Base-by-base conservation (phyloP, 2,113 vertebrate genomes). In the Xenopus tropicalis region DNA sequence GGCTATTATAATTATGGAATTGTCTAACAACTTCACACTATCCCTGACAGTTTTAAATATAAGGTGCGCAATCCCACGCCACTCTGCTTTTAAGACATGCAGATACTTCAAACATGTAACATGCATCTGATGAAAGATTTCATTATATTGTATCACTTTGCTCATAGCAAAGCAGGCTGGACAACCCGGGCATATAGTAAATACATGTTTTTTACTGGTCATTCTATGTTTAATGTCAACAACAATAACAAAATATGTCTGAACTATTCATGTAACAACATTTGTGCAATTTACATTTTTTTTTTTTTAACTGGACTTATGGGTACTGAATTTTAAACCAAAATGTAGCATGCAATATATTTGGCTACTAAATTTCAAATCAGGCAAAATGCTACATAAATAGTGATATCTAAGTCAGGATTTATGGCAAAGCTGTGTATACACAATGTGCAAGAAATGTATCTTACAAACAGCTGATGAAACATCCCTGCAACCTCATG, bases 1-100 rank as follows among this genome's bases (percentile, higher is more conserved):
- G 89, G 85, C 85, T 82, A 84, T 87, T 86, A 86, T 86, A 88
- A 87, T 80, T 85, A 89, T 87, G 87, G 88, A 84, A 87, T 72
- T 84, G 86, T 87, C 85, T 83, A 86, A 86, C 89, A 89, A 85
- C 86, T 90, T 74, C 65, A 74, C 72, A 74, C 72, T 58, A 76
- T 61, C 61, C 44, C 63, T 76, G 43, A 59, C 46, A 43, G 61
- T 51, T 56, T 63, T 63, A 58, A 61, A 68, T 69, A 62, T 21
- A 76, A 63, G 73, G 57, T 54, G 48, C 56, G 58, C 59, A 69
- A 58, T 69, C 48, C 66, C 61, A 76, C 66, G 42, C 61, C 46
- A 76, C 51, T 48, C 46, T 63, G 48, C 16, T 69, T 63, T 66
- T 24, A 51, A 66, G 56, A 65, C 37, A 72, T 54, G 54, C 29